phyloP scores from a whole-genome alignment of 2,888 invertebrate genomes.

The Drosophila subquinaria region DNA sequence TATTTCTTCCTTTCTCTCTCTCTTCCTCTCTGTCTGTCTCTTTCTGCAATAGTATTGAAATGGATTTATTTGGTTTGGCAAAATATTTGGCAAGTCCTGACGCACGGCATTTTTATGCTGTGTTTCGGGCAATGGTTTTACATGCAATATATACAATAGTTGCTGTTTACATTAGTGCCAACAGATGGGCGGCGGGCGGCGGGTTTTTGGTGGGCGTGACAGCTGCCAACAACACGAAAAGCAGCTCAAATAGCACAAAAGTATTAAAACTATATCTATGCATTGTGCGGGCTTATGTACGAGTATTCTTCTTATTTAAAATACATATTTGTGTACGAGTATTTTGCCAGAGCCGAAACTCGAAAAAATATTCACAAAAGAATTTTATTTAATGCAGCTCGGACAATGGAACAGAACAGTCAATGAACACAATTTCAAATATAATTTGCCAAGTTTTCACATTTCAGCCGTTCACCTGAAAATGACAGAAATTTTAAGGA shows the following conservation, averaged over 20 bases:
- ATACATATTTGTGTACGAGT: slow-evolving; percentile 3
- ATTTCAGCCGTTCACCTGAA: slow-evolving; percentile 18
- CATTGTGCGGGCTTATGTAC: slow-evolving; percentile 22
- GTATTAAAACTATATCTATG: slow-evolving; percentile 42
- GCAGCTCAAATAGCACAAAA: slow-evolving; percentile 56
- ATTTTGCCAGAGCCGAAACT: neutral
- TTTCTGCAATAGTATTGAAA: slow-evolving; percentile 58
- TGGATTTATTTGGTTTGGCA: slow-evolving; percentile 76
- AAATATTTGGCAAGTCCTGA: slow-evolving; percentile 78
- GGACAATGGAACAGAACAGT: slow-evolving; percentile 31
- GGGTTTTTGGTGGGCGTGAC: slow-evolving; percentile 41
- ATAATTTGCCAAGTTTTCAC: slow-evolving; percentile 39
- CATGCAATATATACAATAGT: slow-evolving; percentile 61
- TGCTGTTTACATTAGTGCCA: slow-evolving; percentile 63
- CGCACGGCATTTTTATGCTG: slow-evolving; percentile 60
- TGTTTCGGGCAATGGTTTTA: slow-evolving; percentile 58
- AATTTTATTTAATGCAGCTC: slow-evolving; percentile 47
- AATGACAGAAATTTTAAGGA: slow-evolving; percentile 21
- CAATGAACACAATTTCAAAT: slow-evolving; percentile 31
- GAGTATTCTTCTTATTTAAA: slow-evolving; percentile 11
- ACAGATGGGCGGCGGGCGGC: slow-evolving; percentile 22
- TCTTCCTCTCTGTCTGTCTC: neutral
- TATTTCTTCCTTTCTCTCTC: neutral
- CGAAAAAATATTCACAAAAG: slow-evolving; percentile 34
- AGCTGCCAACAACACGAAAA: slow-evolving; percentile 40